phyloP scores from a whole-genome alignment of 2,797 vertebrate species.

The Gymnothorax javanicus region DNA sequence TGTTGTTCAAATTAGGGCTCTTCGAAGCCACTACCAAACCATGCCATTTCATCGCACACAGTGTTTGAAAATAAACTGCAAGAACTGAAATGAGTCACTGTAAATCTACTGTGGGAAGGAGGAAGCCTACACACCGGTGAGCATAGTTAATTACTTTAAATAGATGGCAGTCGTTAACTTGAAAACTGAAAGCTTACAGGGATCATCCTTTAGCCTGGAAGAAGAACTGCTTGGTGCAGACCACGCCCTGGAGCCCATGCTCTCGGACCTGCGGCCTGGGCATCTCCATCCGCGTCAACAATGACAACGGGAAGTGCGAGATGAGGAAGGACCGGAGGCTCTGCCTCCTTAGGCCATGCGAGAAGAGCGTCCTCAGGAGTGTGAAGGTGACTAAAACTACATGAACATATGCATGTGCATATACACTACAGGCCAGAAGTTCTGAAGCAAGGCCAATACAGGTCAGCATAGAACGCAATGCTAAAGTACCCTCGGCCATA shows the following conservation, averaged over 20 bases:
- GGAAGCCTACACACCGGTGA: not conserved
- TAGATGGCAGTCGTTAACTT: slow-evolving; percentile 64
- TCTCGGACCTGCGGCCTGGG: slow-evolving; percentile 90
- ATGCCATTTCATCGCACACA: too few species aligned
- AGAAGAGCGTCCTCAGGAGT: slow-evolving; percentile 66
- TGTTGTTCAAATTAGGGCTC: too few species aligned
- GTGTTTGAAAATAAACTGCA: not conserved
- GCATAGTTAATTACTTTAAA: not conserved
- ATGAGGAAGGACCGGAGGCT: slow-evolving; percentile 88
- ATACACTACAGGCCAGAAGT: too few species aligned
- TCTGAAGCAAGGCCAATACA: too few species aligned
- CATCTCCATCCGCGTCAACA: slow-evolving; percentile 88
- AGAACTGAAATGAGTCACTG: not conserved
- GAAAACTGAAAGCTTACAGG: slow-evolving; percentile 88
- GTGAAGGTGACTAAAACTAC: slow-evolving; percentile 75
- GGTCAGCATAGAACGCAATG: too few species aligned
- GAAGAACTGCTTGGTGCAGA: slow-evolving; percentile 90
- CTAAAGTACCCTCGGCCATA: too few species aligned
- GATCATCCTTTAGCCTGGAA: slow-evolving; percentile 88
- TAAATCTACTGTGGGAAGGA: not conserved
- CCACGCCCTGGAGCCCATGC: slow-evolving; percentile 90
- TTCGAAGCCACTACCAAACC: too few species aligned
- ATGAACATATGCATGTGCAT: too few species aligned
- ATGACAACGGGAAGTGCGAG: slow-evolving; percentile 88
- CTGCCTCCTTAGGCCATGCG: slow-evolving; percentile 87